A percentile compares a stretch with the other conserved stretches of the same genome.
Conservation (phyloP, 2,888 invertebrate genomes). For the Heliconius erato region DNA sequence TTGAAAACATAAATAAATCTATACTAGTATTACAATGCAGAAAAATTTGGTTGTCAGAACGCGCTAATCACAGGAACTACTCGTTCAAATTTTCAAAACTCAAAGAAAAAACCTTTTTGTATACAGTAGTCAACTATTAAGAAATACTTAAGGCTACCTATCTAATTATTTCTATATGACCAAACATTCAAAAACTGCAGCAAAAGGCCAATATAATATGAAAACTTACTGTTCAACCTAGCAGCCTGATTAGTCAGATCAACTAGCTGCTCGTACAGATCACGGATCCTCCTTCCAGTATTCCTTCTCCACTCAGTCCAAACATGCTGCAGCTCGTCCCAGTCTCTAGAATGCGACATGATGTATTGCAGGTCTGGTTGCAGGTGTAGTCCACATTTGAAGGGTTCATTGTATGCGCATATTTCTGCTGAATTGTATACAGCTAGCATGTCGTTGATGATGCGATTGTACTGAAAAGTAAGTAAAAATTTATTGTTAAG, state of each 20-base stretch:
- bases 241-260: slow-evolving; percentile 93
- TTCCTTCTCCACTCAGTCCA: slow-evolving; percentile 97
- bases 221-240: slow-evolving; percentile 90
- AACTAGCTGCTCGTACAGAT: slow-evolving; percentile 92
- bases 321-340: slow-evolving; percentile 94
- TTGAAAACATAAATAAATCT: no score
- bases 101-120: no score
- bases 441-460: slow-evolving; percentile 95
- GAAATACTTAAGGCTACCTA: no score
- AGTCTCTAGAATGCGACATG: slow-evolving; percentile 92
- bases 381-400: slow-evolving; percentile 92
- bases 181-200: no score
- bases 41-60: no score
- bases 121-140: no score
- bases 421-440: slow-evolving; percentile 94
- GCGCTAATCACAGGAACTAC: no score
- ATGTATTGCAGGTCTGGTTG: slow-evolving; percentile 92
- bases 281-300: slow-evolving; percentile 92
- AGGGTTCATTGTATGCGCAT: slow-evolving; percentile 93
- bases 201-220: neutral
- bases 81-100: no score
- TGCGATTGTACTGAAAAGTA: slow-evolving; percentile 91
- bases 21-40: no score
- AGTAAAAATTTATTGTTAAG: neutral
- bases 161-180: no score